Evolutionary conservation across 2,888 invertebrate genomes (phyloP).

Genomic region (Congeria kusceri): DNA sequence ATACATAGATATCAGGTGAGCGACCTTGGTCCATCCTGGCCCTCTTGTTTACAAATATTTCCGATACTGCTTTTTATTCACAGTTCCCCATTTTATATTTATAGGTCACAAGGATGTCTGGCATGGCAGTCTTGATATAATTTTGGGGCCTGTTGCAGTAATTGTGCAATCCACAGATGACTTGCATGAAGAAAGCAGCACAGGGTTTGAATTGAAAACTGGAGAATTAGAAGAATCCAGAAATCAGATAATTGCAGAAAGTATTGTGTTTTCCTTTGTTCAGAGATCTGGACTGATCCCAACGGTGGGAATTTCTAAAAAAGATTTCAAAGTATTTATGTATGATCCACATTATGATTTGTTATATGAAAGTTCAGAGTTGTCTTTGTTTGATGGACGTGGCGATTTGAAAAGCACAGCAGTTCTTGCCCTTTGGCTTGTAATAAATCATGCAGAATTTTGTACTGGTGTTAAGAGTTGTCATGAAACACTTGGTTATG

Average conservation of each 20-base stretch:
- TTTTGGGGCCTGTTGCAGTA: slow-evolving; percentile 22
- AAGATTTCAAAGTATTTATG: slow-evolving; percentile 15
- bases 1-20: too few species aligned
- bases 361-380: slow-evolving; percentile 12
- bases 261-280: slow-evolving; percentile 10
- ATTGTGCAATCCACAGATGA: too few species aligned
- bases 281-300: slow-evolving; percentile 3
- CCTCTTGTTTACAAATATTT: too few species aligned
- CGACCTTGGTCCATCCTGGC: too few species aligned
- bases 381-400: slow-evolving; percentile 5
- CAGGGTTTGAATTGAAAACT: neutral
- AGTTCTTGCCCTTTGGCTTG: slow-evolving; percentile 24
- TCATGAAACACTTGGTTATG: slow-evolving; percentile 7
- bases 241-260: slow-evolving; percentile 16
- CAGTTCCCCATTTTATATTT: neutral
- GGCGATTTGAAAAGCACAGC: neutral
- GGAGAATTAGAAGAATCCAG: slow-evolving; percentile 7
- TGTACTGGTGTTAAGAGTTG: slow-evolving; percentile 21
- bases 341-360: slow-evolving; percentile 26
- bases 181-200: too few species aligned
- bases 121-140: slow-evolving; percentile 18
- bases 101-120: slow-evolving; percentile 17
- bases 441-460: slow-evolving; percentile 15
- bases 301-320: neutral
- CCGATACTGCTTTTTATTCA: too few species aligned